phyloP scores from a whole-genome alignment of 2,888 invertebrate species.

The Drosophila anomalipes region DNA sequence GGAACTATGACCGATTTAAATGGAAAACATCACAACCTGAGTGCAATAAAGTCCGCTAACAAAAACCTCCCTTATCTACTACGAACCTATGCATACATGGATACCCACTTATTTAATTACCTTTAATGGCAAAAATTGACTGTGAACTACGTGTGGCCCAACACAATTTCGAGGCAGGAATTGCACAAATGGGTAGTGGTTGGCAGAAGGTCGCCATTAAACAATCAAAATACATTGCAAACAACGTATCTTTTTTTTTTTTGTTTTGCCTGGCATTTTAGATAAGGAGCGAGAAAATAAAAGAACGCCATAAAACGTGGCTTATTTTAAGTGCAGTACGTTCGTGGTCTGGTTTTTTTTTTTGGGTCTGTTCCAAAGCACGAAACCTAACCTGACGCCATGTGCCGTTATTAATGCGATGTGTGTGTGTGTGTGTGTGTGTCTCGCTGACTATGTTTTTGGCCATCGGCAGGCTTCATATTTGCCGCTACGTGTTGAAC shows the following conservation, averaged over 20 bases:
- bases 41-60: background rate
- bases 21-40: background rate
- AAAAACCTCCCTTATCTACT: constrained; percentile 4
- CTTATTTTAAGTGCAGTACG: constrained; percentile 64
- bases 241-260: constrained; percentile 12
- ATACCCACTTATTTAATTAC: constrained; percentile 34
- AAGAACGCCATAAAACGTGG: constrained; percentile 58
- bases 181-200: background rate
- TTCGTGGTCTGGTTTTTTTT: constrained; percentile 25
- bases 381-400: constrained; percentile 46
- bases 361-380: constrained; percentile 33
- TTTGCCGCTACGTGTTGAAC: constrained; percentile 77
- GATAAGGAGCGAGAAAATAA: constrained; percentile 53
- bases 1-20: background rate
- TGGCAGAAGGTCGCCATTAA: constrained; percentile 3
- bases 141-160: constrained; percentile 18
- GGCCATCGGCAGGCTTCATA: constrained; percentile 57
- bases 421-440: constrained; percentile 8
- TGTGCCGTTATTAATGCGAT: constrained; percentile 67
- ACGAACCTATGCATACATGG: constrained; percentile 2
- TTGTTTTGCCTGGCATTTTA: constrained; percentile 36
- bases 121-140: constrained; percentile 33
- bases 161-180: constrained; percentile 24
- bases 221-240: constrained; percentile 29
- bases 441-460: constrained; percentile 26